These are phyloP conservation scores for Drosophila suzukii DNA, from an alignment of 1,140 invertebrate genomes.

Conservation along the genomic window DNA sequence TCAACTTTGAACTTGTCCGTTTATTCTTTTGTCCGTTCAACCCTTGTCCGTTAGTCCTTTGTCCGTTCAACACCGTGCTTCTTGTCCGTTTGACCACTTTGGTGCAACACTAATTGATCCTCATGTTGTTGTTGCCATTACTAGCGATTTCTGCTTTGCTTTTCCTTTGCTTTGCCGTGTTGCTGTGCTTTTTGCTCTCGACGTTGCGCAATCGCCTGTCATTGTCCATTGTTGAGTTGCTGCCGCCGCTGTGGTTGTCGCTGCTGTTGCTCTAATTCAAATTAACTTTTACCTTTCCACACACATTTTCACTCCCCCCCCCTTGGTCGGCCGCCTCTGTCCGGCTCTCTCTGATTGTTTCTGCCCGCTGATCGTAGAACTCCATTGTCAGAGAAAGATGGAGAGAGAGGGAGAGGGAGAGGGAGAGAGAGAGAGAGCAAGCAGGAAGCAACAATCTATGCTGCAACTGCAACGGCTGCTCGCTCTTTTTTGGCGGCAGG, in stretches of 20 bases:
- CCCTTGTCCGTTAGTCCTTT: background rate
- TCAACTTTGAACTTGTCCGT: too few relatives aligned
- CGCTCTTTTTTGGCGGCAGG: slow-evolving; percentile 4
- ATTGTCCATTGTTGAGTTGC: slow-evolving; percentile 49
- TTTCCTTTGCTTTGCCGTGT: slow-evolving; percentile 52
- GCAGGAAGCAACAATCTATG: slow-evolving; percentile 49
- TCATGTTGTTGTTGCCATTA: slow-evolving; percentile 1
- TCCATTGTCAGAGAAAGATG: slow-evolving; percentile 9
- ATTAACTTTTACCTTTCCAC: slow-evolving; percentile 71
- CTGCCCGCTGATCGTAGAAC: slow-evolving; percentile 37
- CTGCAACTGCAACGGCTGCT: slow-evolving; percentile 35
- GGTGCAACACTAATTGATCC: slow-evolving; percentile 5
- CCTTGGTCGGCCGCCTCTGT: background rate
- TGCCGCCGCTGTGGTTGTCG: slow-evolving; percentile 2
- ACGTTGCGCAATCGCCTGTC: slow-evolving; percentile 71
- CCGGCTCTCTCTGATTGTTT: background rate
- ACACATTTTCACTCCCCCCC: slow-evolving; percentile 17
- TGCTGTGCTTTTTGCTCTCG: slow-evolving; percentile 29
- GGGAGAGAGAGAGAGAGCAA: slow-evolving; percentile 11
- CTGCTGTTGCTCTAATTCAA: slow-evolving; percentile 61
- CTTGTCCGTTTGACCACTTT: slow-evolving; percentile 13
- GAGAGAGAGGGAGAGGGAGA: slow-evolving; percentile 5
- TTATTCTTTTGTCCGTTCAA: background rate
- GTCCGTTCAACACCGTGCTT: background rate
- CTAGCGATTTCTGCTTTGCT: slow-evolving; percentile 31